Evolutionary conservation across 2,888 invertebrate species (phyloP), one percentile per base, ranked within the genome.

Genomic region (Tetropium fuscum): DNA sequence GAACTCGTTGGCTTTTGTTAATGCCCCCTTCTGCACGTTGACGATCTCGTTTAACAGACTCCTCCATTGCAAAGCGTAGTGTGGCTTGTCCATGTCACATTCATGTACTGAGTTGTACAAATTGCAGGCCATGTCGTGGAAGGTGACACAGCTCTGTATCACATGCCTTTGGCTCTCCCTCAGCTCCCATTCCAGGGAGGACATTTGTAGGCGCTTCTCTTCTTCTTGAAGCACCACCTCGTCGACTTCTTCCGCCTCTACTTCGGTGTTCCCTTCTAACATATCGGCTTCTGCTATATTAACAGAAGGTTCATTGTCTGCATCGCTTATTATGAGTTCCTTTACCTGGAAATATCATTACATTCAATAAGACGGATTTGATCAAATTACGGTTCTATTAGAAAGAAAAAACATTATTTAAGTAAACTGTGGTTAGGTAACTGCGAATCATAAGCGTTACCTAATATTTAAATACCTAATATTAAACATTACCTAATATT

Each of bases 21-120:
- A 68, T 2, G 80, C 78, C n/a, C 69, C 73, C 49, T 75, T 77
- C 58, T 80, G 78, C 36, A 80, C 76, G 25, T 80, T 78, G 22
- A 78, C 74, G 66, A 81, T 74, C 48, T 79, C 78, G 22, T 69
- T 71, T 32, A 81, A 63, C 45, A 81, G 55, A 55, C 74, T 75
- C 54, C 72, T 76, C 80, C 80, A 80, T 41, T 74, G 73, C 40
- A 66, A 69, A 0, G 78, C 76, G 54, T 78, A 80, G 22, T 77
- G 73, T 19, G 65, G 94, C 83, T 94, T 94, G 84, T 97, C 96
- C 82, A 96, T 97, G 81, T 95, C 95, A 25, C 95, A 95, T 80
- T 93, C 92, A 70, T 94, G 88, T 16, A 95, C 93, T 82, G 90
- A 87, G 73, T 88, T 87, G 72, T 95, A 88, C 60, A 97, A 86